phyloP scores from a whole-genome alignment of 2,888 invertebrate genomes.

The Drymonia ruficornis region DNA sequence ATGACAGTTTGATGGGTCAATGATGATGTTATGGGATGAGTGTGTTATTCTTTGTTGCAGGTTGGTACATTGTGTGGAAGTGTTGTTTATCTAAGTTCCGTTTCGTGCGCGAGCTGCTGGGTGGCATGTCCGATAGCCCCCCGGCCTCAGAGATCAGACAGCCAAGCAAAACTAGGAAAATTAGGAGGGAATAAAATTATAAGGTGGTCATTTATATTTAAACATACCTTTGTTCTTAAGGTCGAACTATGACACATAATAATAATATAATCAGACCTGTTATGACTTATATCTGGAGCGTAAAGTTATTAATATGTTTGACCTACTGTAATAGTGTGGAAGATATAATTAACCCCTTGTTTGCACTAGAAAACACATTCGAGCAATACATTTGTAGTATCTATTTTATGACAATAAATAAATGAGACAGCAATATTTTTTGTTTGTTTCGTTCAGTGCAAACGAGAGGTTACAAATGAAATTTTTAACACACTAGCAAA shows the following conservation, averaged over 20 bases:
- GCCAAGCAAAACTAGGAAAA: conserved; percentile 74
- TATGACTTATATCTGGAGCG: not conserved
- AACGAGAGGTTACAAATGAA: not conserved
- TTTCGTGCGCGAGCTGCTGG: conserved; percentile 93
- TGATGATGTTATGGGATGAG: not conserved
- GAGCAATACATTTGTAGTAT: too few relatives aligned
- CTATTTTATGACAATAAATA: too few relatives aligned
- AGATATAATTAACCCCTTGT: too few relatives aligned
- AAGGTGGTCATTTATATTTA: conserved; percentile 14
- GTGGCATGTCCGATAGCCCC: conserved; percentile 88
- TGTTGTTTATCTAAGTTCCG: conserved; percentile 94
- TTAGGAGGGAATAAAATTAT: conserved; percentile 60
- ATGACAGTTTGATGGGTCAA: not conserved
- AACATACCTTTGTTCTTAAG: conserved; percentile 5
- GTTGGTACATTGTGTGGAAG: conserved; percentile 97
- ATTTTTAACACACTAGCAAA: too few relatives aligned
- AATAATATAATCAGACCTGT: conserved; percentile 1
- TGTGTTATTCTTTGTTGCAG: conserved; percentile 84
- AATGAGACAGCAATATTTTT: too few relatives aligned
- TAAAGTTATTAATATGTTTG: too few relatives aligned
- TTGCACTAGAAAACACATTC: too few relatives aligned
- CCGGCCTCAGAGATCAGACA: conserved; percentile 85
- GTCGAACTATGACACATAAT: conserved; percentile 4
- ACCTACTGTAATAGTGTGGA: not conserved
- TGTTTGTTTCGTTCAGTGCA: too few relatives aligned